Conservation (phyloP, 2,113 vertebrate genomes). For the Dromaius novaehollandiae region DNA sequence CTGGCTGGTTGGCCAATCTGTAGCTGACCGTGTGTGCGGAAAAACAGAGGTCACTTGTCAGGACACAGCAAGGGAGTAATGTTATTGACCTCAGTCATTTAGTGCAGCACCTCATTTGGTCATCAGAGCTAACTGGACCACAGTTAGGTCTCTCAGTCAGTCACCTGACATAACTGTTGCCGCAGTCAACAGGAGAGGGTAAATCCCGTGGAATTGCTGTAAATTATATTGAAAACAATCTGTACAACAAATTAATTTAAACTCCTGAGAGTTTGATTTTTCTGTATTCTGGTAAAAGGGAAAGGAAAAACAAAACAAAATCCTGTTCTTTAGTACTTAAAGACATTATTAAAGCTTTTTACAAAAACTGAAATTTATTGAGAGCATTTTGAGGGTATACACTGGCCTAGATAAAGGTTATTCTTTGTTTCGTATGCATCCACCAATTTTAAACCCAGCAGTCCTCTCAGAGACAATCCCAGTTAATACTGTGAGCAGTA, state of each 20-base stretch:
- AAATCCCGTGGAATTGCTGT: background rate
- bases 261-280: background rate
- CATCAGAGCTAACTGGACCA: rapidly evolving
- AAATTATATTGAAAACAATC: background rate
- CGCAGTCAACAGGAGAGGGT: background rate
- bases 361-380: background rate
- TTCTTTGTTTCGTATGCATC: background rate
- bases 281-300: background rate
- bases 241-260: background rate
- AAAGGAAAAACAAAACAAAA: rapidly evolving
- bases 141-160: background rate
- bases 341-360: background rate
- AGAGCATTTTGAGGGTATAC: background rate
- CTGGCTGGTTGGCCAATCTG: background rate
- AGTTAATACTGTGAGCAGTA: slow-evolving; percentile 3
- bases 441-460: slow-evolving; percentile 20
- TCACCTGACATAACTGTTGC: background rate
- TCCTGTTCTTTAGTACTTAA: background rate
- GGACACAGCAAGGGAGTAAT: background rate
- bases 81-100: background rate
- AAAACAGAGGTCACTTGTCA: background rate
- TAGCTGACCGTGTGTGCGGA: background rate
- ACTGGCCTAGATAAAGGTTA: slow-evolving; percentile 17
- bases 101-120: background rate
- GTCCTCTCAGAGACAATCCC: background rate